These are phyloP conservation scores for Mesitornis unicolor DNA, from an alignment of 2,113 vertebrate genomes.

Conservation along the genomic window DNA sequence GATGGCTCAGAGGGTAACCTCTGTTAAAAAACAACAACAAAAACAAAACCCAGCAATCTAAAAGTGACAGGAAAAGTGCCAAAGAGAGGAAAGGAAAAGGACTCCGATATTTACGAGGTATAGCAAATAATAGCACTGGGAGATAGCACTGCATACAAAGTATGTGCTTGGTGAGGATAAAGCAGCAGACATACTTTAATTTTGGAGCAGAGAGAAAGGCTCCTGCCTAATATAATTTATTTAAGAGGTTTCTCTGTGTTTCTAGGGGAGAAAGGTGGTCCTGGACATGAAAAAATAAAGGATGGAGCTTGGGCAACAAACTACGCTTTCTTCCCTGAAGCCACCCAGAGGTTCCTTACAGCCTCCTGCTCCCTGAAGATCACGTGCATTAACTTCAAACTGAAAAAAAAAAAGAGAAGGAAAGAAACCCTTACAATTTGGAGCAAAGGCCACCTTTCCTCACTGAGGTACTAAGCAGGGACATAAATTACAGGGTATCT, in stretches of 20 bases:
- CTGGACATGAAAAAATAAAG: neutral
- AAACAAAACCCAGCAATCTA: neutral
- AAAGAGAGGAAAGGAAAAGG: constrained; percentile 14
- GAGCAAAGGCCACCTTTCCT: neutral
- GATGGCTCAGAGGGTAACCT: neutral
- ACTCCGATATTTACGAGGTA: neutral
- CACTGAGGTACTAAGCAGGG: neutral
- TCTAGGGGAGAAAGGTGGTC: neutral
- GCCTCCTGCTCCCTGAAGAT: neutral
- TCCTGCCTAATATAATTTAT: neutral
- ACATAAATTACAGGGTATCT: constrained; percentile 10
- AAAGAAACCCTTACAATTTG: neutral
- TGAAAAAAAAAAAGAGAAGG: neutral
- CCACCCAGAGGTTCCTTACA: neutral
- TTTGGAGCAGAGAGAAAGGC: neutral
- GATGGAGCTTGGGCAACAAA: neutral
- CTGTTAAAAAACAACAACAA: constrained; percentile 34
- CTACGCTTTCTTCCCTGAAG: neutral
- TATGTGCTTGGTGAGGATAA: neutral
- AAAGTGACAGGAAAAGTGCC: neutral
- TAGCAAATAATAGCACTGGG: neutral
- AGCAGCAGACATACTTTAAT: neutral
- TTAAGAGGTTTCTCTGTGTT: neutral
- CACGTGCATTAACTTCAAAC: neutral
- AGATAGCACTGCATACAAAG: neutral